Conservation (phyloP, 2,113 vertebrate genomes). For the Chionis minor region DNA sequence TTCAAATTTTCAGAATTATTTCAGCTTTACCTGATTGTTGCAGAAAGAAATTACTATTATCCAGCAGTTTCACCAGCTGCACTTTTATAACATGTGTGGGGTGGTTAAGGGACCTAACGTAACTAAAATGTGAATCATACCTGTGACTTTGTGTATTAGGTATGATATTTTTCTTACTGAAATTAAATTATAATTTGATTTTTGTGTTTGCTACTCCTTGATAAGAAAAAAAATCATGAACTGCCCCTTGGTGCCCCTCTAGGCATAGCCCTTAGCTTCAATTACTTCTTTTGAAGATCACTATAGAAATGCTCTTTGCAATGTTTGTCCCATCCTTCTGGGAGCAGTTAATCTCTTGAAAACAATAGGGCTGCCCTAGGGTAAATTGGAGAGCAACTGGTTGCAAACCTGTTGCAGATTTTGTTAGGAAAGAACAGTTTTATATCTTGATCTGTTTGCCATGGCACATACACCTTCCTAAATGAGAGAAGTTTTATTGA, state of each 20-base stretch:
- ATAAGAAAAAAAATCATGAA: not conserved
- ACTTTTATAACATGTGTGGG: not conserved
- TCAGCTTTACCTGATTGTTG: not conserved
- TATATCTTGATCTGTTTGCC: not conserved
- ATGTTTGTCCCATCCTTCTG: not conserved
- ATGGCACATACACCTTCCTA: not conserved
- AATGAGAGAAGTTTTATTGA: not conserved
- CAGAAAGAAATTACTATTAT: not conserved
- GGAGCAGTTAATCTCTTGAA: not conserved
- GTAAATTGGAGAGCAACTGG: not conserved
- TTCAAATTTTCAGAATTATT: not conserved
- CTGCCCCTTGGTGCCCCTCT: not conserved
- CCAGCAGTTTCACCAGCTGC: not conserved
- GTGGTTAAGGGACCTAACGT: accelerated
- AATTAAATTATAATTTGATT: not conserved
- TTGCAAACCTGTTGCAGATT: not conserved
- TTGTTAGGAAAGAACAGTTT: not conserved
- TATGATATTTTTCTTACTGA: not conserved
- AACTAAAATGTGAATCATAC: not conserved
- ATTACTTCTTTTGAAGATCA: not conserved
- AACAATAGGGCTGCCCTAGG: not conserved
- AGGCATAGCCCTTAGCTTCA: not conserved
- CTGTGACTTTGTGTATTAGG: not conserved
- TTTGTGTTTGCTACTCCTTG: not conserved
- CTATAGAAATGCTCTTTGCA: not conserved